phyloP scores from a whole-genome alignment of 1,140 invertebrate species.

The Sinella curviseta region DNA sequence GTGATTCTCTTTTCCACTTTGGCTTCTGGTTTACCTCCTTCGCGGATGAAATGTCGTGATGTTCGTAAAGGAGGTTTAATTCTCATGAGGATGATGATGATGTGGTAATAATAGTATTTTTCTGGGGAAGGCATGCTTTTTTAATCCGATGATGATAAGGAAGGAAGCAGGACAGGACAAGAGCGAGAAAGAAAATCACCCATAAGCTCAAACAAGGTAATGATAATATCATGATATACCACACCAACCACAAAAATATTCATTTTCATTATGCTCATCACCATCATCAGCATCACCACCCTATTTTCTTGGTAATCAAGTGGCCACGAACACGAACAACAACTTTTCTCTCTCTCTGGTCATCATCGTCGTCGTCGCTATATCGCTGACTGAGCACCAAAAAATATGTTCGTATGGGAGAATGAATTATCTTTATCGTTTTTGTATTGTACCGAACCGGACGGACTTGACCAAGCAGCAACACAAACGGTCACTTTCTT shows the following conservation, averaged over 20 bases:
- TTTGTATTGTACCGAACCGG: too few species aligned
- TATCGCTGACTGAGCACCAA: background rate
- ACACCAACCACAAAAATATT: slow-evolving; percentile 9
- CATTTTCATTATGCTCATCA: background rate
- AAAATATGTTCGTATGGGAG: too few species aligned
- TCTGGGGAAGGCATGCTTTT: background rate
- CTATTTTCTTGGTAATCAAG: background rate
- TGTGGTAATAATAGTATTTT: background rate
- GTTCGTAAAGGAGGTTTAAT: too few species aligned
- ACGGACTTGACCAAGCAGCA: too few species aligned
- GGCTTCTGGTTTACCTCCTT: background rate
- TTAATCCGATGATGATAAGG: background rate
- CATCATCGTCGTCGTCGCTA: background rate
- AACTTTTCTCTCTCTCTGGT: background rate
- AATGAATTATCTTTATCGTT: too few species aligned
- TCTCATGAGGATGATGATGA: background rate
- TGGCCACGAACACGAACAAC: slow-evolving; percentile 18
- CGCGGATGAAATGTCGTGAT: too few species aligned
- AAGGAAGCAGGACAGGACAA: background rate
- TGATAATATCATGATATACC: slow-evolving; percentile 24
- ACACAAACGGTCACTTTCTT: too few species aligned
- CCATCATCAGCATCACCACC: background rate
- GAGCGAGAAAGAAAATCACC: too few species aligned
- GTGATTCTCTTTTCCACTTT: background rate
- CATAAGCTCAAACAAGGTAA: slow-evolving; percentile 6